Evolutionary conservation across 2,888 invertebrate genomes (phyloP).

Genomic region (Mactromeris polynyma): DNA sequence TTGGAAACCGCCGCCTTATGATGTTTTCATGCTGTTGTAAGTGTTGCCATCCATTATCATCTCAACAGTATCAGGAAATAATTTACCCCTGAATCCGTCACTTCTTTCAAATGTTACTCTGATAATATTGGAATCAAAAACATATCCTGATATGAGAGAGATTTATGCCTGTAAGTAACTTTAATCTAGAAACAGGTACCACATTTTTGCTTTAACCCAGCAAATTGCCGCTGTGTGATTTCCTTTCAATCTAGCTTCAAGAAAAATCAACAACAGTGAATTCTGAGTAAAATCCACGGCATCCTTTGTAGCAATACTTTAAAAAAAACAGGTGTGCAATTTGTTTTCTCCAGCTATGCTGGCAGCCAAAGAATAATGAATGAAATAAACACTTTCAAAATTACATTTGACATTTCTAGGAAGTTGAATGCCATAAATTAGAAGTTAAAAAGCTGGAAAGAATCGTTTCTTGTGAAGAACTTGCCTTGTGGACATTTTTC

Average conservation of each 20-base stretch:
- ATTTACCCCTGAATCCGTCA: not conserved
- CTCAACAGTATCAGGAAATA: not conserved
- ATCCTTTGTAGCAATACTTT: not conserved
- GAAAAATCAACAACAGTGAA: not conserved
- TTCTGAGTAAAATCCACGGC: not conserved
- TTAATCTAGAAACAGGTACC: not conserved
- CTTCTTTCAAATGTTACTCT: not conserved
- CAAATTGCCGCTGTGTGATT: not conserved
- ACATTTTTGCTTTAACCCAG: not conserved
- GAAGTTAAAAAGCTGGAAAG: constrained; percentile 7
- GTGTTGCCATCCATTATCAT: too few relatives aligned
- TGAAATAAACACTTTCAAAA: constrained; percentile 15
- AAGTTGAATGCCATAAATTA: constrained; percentile 8
- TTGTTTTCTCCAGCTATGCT: not conserved
- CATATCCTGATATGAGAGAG: not conserved
- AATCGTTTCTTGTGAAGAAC: not conserved
- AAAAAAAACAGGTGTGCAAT: constrained; percentile 21
- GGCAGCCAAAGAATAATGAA: not conserved
- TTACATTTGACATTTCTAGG: constrained; percentile 15
- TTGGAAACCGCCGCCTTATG: too few relatives aligned
- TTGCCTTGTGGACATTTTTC: not conserved
- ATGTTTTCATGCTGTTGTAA: too few relatives aligned
- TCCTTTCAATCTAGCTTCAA: not conserved
- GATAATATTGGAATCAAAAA: not conserved
- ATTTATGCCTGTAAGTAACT: not conserved